Evolutionary conservation across 92 coral and sea anemone species (phyloP).

Genomic region (Phymanthus crucifer): DNA sequence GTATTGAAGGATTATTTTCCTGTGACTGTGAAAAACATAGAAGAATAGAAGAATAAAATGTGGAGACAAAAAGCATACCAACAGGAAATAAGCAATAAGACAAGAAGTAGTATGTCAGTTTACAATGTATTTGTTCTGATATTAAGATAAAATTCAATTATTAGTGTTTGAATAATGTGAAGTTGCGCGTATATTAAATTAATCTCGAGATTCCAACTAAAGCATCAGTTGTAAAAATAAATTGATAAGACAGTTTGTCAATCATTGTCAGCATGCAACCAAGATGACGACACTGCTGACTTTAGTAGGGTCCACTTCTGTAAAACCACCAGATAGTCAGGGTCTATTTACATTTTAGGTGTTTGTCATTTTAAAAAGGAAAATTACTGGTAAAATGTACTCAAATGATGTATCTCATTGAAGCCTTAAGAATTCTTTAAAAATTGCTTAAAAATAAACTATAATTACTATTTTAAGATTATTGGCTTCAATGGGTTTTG

Average conservation of each 20-base stretch:
- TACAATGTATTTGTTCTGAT: background rate
- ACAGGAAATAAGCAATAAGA: background rate
- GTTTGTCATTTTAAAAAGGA: slow-evolving; percentile 23
- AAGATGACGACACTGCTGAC: background rate
- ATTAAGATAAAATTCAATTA: slow-evolving; percentile 18
- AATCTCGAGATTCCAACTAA: slow-evolving; percentile 31
- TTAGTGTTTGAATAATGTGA: slow-evolving; percentile 28
- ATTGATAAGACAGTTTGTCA: slow-evolving; percentile 17
- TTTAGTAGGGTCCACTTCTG: slow-evolving; percentile 7
- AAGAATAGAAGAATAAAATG: background rate
- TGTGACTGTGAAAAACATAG: too few relatives aligned
- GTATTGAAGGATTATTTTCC: too few relatives aligned
- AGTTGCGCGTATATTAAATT: slow-evolving; percentile 37
- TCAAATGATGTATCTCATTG: slow-evolving; percentile 8
- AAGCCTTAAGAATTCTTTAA: slow-evolving; percentile 15
- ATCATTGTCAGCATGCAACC: background rate
- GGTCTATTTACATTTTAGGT: slow-evolving; percentile 20
- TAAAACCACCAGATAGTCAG: slow-evolving; percentile 26
- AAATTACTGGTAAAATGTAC: slow-evolving; percentile 1
- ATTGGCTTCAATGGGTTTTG: slow-evolving; percentile 12
- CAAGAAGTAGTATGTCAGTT: slow-evolving; percentile 3
- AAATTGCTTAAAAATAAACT: slow-evolving; percentile 39
- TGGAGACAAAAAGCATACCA: background rate
- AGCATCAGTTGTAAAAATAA: slow-evolving; percentile 22
- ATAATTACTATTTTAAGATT: slow-evolving; percentile 8